Percentiles rank a stretch among this genome's conserved stretches.
Evolutionary conservation across 2,888 invertebrate genomes (phyloP).

Genomic region (Rotaria magnacalcarata): DNA sequence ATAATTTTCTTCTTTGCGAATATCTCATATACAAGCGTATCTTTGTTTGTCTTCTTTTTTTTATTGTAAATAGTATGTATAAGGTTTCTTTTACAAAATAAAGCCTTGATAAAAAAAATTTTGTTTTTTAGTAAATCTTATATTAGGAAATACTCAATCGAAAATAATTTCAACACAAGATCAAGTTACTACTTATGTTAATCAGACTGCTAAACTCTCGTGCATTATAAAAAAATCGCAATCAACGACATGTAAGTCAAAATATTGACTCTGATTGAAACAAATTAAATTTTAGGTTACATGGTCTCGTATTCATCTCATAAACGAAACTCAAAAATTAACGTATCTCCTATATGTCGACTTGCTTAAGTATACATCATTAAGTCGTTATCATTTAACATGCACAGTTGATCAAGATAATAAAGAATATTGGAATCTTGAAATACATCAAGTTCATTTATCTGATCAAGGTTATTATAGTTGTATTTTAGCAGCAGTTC

Average conservation of each 20-base stretch:
- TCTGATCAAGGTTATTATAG: slow-evolving; percentile 20
- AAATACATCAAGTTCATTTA: background rate
- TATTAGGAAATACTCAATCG: background rate
- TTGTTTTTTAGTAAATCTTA: background rate
- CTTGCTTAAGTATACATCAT: background rate
- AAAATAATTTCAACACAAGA: background rate
- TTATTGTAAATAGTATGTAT: background rate
- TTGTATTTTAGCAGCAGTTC: background rate
- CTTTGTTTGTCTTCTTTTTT: background rate
- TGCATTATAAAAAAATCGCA: slow-evolving; percentile 6
- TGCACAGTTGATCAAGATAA: background rate
- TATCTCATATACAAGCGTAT: background rate
- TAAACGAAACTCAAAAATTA: background rate
- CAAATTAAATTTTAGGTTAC: background rate
- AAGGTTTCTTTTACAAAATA: background rate
- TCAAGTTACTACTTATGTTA: slow-evolving; percentile 1
- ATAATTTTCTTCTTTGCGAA: background rate
- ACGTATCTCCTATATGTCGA: background rate
- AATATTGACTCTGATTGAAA: too few species aligned
- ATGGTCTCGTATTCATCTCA: background rate
- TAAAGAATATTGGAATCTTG: slow-evolving; percentile 2
- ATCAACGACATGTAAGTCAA: background rate
- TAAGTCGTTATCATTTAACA: background rate
- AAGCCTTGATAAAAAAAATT: background rate
- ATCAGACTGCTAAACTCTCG: slow-evolving; percentile 15